Evolutionary conservation across 1,140 invertebrate genomes (phyloP).

Genomic region (Eriocheir sinensis): DNA sequence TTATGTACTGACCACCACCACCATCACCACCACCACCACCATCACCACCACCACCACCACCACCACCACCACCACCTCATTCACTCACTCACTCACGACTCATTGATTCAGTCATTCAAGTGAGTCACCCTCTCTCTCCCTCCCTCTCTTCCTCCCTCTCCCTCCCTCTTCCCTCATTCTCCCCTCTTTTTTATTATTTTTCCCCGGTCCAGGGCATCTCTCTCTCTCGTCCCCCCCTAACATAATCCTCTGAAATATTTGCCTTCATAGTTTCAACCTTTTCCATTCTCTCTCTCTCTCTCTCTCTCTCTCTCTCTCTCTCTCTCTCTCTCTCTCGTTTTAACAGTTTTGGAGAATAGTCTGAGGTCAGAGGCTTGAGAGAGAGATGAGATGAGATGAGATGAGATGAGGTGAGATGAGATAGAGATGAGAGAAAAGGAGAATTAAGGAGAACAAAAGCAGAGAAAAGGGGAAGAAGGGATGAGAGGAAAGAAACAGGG

Average conservation of each 20-base stretch:
- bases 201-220: neutral
- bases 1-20: too few relatives aligned
- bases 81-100: constrained; percentile 52
- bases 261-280: neutral
- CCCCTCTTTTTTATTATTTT: neutral
- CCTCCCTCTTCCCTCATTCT: neutral
- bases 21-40: too few relatives aligned
- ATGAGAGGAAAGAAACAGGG: neutral
- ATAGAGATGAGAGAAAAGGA: neutral
- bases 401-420: neutral
- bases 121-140: neutral
- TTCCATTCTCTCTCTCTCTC: neutral
- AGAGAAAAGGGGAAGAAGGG: neutral
- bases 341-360: neutral
- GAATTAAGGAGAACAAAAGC: neutral
- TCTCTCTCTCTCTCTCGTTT: too few relatives aligned
- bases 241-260: neutral
- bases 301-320: too few relatives aligned
- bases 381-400: neutral
- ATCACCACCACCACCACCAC: too few relatives aligned
- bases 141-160: neutral
- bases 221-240: neutral
- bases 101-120: constrained; percentile 51
- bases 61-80: too few relatives aligned
- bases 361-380: neutral